Conservation (phyloP, 2,888 invertebrate species). For the Mactromeris polynyma region DNA sequence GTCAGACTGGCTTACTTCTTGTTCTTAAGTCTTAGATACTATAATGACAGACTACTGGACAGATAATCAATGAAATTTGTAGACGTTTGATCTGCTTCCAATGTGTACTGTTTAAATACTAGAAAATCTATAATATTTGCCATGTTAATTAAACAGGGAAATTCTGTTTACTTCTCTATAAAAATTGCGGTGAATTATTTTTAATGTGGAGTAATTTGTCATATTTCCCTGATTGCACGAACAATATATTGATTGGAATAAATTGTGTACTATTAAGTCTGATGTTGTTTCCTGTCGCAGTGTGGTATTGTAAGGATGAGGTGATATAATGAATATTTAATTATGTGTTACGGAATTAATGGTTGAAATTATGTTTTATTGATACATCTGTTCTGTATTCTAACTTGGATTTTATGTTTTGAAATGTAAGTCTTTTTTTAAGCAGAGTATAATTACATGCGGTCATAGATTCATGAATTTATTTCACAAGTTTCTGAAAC, state of each 20-base stretch:
- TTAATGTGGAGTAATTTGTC: neutral
- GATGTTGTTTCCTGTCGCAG: neutral
- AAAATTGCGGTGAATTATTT: neutral
- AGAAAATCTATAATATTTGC: neutral
- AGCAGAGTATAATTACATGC: too few relatives aligned
- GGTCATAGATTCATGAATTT: too few relatives aligned
- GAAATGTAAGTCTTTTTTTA: neutral
- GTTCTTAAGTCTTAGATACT: neutral
- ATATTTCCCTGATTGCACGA: neutral
- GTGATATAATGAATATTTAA: neutral
- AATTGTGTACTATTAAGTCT: neutral
- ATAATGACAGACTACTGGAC: slow-evolving; percentile 8
- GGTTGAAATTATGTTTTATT: neutral
- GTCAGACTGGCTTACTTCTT: neutral
- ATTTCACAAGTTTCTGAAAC: too few relatives aligned
- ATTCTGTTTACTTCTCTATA: neutral
- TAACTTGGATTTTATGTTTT: neutral
- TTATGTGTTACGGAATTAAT: neutral
- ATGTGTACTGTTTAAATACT: slow-evolving; percentile 6
- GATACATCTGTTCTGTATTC: neutral
- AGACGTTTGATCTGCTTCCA: slow-evolving; percentile 6
- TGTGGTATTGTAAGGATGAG: neutral
- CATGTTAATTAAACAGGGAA: neutral
- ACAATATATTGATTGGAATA: neutral
- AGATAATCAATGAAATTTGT: neutral